Evolutionary conservation across 2,888 invertebrate genomes (phyloP).

Genomic region (Lepeophtheirus nordmannii): DNA sequence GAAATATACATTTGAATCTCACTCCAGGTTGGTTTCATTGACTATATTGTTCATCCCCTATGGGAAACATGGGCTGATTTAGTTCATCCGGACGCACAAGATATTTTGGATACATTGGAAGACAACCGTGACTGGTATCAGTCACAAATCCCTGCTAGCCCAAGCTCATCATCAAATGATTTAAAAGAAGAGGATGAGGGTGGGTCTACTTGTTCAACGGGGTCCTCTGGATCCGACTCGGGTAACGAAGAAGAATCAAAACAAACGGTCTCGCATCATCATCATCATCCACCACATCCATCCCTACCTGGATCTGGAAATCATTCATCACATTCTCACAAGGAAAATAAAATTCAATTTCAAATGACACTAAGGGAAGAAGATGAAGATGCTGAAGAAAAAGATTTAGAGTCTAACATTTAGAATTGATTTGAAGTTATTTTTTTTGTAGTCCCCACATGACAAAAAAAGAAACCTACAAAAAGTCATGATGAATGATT

Average conservation of each 20-base stretch:
- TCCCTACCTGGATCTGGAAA: neutral
- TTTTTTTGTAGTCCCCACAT: too few relatives aligned
- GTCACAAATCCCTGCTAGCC: slow-evolving; percentile 80
- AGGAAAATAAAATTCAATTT: slow-evolving; percentile 15
- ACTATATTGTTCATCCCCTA: slow-evolving; percentile 96
- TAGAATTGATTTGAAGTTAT: neutral
- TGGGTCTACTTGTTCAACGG: neutral
- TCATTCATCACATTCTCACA: neutral
- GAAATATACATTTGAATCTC: neutral
- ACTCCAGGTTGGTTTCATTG: slow-evolving; percentile 81
- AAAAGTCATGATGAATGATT: too few relatives aligned
- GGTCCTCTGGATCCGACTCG: neutral
- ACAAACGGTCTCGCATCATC: neutral
- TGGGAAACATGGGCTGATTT: slow-evolving; percentile 99
- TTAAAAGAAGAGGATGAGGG: slow-evolving; percentile 28
- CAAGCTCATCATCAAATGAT: slow-evolving; percentile 35
- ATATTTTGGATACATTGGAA: slow-evolving; percentile 90
- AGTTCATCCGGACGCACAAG: slow-evolving; percentile 96
- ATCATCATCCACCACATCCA: neutral
- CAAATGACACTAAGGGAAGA: slow-evolving; percentile 21
- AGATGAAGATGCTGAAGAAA: slow-evolving; percentile 17
- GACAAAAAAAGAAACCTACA: too few relatives aligned
- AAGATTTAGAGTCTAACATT: slow-evolving; percentile 14
- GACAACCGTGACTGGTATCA: slow-evolving; percentile 96
- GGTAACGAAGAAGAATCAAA: neutral